Percentiles rank a stretch among this genome's conserved stretches.
Conservation (phyloP, 2,888 invertebrate species). For the Pristionchus arcanus region DNA sequence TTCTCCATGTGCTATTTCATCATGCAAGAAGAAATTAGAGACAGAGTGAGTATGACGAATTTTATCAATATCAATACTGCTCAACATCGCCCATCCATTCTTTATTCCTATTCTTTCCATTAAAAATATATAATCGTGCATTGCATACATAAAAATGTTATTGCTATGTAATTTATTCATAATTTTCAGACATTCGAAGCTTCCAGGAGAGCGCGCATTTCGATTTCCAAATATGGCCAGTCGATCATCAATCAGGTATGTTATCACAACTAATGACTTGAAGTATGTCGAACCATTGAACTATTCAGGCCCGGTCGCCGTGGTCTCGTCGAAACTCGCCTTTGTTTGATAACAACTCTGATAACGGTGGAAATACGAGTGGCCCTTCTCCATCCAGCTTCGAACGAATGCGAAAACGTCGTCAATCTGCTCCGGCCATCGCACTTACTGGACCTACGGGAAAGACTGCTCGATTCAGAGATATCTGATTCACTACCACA, state of each 20-base stretch:
- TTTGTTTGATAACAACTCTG: slow-evolving; percentile 63
- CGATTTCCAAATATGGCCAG: slow-evolving; percentile 73
- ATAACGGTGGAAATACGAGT: slow-evolving; percentile 54
- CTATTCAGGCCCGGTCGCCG: slow-evolving; percentile 58
- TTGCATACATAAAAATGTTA: no score
- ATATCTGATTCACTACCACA: slow-evolving; percentile 24
- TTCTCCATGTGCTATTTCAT: slow-evolving; percentile 78
- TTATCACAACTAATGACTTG: slow-evolving; percentile 56
- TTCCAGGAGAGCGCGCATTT: slow-evolving; percentile 68
- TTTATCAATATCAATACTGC: no score
- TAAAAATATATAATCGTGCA: neutral
- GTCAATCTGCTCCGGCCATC: slow-evolving; percentile 72
- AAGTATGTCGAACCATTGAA: neutral
- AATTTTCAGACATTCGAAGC: slow-evolving; percentile 60
- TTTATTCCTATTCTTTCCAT: no score
- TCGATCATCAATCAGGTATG: slow-evolving; percentile 62
- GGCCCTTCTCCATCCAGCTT: slow-evolving; percentile 60
- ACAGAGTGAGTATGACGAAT: slow-evolving; percentile 60
- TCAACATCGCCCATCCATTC: no score
- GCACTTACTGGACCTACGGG: slow-evolving; percentile 62
- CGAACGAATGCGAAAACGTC: slow-evolving; percentile 65
- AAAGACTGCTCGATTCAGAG: slow-evolving; percentile 54
- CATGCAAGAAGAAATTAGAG: slow-evolving; percentile 75
- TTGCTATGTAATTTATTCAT: neutral
- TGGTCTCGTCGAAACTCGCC: slow-evolving; percentile 74